A percentile compares a stretch with the other conserved stretches of the same genome.
Conservation (phyloP, 2,888 invertebrate species). For the Polymixis flavicincta region DNA sequence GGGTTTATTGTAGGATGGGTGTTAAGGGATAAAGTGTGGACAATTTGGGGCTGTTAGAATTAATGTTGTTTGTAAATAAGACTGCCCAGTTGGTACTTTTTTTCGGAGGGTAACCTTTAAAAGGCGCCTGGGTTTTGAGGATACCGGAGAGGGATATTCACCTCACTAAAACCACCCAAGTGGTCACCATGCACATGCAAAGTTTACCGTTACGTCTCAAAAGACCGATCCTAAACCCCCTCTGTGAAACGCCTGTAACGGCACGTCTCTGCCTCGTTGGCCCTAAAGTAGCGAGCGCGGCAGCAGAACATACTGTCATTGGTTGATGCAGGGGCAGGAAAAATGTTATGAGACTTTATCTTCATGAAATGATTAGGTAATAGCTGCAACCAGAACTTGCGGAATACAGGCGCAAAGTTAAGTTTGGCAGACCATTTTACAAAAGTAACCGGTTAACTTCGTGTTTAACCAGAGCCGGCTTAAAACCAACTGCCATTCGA, state of each 20-base stretch:
- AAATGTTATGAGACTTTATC: background rate
- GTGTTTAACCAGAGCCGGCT: too few relatives aligned
- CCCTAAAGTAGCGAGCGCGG: background rate
- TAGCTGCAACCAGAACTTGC: background rate
- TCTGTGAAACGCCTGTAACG: too few relatives aligned
- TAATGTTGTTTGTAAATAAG: constrained; percentile 1
- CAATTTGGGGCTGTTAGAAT: constrained; percentile 13
- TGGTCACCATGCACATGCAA: too few relatives aligned
- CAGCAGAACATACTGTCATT: background rate
- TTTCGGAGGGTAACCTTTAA: too few relatives aligned
- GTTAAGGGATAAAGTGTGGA: constrained; percentile 17
- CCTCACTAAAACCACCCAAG: too few relatives aligned
- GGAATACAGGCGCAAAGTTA: background rate
- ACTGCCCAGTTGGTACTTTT: background rate
- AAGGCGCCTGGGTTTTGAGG: too few relatives aligned
- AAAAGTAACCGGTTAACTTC: background rate
- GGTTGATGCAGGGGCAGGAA: background rate
- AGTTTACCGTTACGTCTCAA: too few relatives aligned
- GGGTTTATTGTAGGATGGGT: constrained; percentile 8
- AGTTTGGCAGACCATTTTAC: background rate
- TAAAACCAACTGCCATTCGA: background rate
- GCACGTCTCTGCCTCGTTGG: background rate
- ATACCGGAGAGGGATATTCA: too few relatives aligned
- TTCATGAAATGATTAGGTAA: background rate
- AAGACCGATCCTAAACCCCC: too few relatives aligned